These are phyloP conservation scores for Sericinus montela DNA, from an alignment of 2,888 invertebrate species.

Conservation along the genomic window DNA sequence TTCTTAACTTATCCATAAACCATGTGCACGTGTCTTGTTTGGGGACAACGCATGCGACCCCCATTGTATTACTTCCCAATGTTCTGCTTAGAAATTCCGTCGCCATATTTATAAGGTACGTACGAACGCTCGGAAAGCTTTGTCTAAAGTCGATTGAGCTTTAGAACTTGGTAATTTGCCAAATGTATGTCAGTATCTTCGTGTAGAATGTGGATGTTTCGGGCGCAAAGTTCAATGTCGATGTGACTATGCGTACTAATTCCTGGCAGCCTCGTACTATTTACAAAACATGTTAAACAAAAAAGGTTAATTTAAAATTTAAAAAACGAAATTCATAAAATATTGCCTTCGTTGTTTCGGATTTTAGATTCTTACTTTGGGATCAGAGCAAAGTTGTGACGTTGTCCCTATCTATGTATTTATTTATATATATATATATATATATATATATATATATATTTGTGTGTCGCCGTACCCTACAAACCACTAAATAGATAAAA, in stretches of 20 bases:
- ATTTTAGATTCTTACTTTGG: no score
- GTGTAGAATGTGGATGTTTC: constrained; percentile 19
- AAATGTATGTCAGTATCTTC: constrained; percentile 49
- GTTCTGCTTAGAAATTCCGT: constrained; percentile 10
- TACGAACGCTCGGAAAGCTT: constrained; percentile 18
- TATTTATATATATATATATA: no score
- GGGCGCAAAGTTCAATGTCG: constrained; percentile 64
- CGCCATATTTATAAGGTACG: constrained; percentile 11
- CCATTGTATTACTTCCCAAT: constrained; percentile 19
- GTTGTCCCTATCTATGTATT: no score
- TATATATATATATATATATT: no score
- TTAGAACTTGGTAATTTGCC: constrained; percentile 57
- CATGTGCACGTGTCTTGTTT: constrained; percentile 49
- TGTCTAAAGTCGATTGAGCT: constrained; percentile 22
- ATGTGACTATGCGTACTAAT: constrained; percentile 28
- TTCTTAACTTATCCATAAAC: constrained; percentile 43
- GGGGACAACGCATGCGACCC: constrained; percentile 33
- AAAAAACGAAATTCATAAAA: no score
- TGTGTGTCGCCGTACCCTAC: no score
- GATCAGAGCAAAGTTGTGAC: no score
- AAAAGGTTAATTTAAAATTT: constrained; percentile 16
- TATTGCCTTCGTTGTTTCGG: no score
- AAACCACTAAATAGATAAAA: no score
- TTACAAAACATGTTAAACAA: constrained; percentile 13
- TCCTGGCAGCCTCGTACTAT: constrained; percentile 27